These are phyloP conservation scores for Nannoperca australis DNA, from an alignment of 2,797 vertebrate species.

Conservation along the genomic window DNA sequence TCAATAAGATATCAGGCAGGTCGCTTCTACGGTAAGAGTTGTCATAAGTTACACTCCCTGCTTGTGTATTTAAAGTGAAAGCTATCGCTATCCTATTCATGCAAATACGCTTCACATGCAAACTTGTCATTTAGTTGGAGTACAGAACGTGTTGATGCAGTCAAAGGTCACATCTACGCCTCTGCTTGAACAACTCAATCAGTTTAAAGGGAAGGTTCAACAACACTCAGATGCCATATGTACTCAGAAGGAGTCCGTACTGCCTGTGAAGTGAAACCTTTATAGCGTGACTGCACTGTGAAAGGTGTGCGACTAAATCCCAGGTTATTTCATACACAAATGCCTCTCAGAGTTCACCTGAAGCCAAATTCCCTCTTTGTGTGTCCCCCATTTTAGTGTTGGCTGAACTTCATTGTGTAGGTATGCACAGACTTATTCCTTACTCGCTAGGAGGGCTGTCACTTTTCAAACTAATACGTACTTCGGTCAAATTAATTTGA, in stretches of 20 bases:
- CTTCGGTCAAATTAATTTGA: neutral
- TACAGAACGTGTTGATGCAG: slow-evolving; percentile 5
- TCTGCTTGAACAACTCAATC: slow-evolving; percentile 40
- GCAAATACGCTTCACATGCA: slow-evolving; percentile 39
- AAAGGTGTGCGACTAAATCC: neutral
- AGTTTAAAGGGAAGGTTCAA: neutral
- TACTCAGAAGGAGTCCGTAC: neutral
- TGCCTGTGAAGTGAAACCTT: neutral
- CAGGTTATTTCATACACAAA: too few species aligned
- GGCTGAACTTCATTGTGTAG: too few species aligned
- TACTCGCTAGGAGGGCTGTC: too few species aligned
- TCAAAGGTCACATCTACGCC: slow-evolving; percentile 36
- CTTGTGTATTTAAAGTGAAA: slow-evolving; percentile 59
- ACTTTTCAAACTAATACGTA: neutral
- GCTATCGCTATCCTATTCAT: slow-evolving; percentile 28
- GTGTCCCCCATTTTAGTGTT: too few species aligned
- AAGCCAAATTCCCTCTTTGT: too few species aligned
- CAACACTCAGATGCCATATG: neutral
- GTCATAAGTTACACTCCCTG: slow-evolving; percentile 11
- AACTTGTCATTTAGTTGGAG: slow-evolving; percentile 7
- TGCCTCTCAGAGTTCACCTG: too few species aligned
- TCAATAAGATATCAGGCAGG: slow-evolving; percentile 56
- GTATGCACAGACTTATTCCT: too few species aligned
- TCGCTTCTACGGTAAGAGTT: slow-evolving; percentile 12
- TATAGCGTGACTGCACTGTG: neutral